Percentiles rank a stretch among this genome's conserved stretches.
These are phyloP conservation scores for Neolamprologus tretocephalus DNA, from an alignment of 2,113 vertebrate species.

Conservation along the genomic window DNA sequence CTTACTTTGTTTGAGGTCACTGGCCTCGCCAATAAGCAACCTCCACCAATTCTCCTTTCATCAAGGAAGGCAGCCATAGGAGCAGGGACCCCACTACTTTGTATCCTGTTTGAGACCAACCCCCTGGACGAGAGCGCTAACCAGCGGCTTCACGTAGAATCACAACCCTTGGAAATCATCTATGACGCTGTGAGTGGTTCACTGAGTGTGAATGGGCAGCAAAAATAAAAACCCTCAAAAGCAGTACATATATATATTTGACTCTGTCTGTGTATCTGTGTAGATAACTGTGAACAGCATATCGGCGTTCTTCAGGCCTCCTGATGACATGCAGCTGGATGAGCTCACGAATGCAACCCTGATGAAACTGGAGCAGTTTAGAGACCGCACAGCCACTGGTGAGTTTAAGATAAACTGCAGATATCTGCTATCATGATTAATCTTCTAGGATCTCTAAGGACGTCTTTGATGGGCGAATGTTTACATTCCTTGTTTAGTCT, in stretches of 20 bases:
- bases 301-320: constrained; percentile 87
- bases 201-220: background rate
- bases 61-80: constrained; percentile 73
- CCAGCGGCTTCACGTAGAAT: constrained; percentile 84
- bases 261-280: background rate
- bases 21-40: constrained; percentile 68
- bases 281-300: constrained; percentile 90
- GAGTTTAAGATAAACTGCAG: constrained; percentile 21
- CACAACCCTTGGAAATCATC: constrained; percentile 90
- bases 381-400: constrained; percentile 94
- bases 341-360: constrained; percentile 90
- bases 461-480: background rate
- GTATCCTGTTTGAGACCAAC: constrained; percentile 91
- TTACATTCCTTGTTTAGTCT: background rate
- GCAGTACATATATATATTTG: background rate
- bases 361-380: constrained; percentile 96
- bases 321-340: constrained; percentile 84
- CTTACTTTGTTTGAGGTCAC: constrained; percentile 86
- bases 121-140: constrained; percentile 83
- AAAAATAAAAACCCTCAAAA: background rate
- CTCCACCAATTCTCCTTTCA: constrained; percentile 80
- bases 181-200: constrained; percentile 88
- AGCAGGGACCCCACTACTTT: constrained; percentile 75
- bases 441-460: background rate
- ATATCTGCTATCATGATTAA: background rate